Base-by-base conservation (phyloP, 1,140 invertebrate genomes). In the Nephotettix cincticeps region DNA sequence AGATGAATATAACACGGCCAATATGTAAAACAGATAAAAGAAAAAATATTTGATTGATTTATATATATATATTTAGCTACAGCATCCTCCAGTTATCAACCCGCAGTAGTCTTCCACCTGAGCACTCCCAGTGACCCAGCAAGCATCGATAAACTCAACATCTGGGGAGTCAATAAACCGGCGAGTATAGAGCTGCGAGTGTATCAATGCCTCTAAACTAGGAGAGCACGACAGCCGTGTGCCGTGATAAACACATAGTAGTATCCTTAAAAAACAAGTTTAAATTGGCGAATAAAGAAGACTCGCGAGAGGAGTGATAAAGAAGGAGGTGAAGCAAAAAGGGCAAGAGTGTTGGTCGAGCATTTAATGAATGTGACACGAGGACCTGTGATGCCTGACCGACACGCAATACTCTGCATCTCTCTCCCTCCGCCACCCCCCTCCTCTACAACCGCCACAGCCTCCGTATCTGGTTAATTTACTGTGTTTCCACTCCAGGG, bases 301-400 rank as follows among this genome's bases (percentile, higher is more conserved):
- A 28, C 56, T 61, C 25, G 23, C 14, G 28, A 61, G 56, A 61
- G 56, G 23, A 61, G 56, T 61, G 56, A 61, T 61, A 61, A 61
- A 61, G 56, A 21, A 51, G 56, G 56, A 61, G 56, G 56, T 61
- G 56, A 61, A 23, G 56, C 56, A 61, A 61, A 61, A 61, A 61
- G 56, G 56, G 56, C 56, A 61, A 61, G 56, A 61, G 56, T 61
- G 56, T 61, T 61, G 56, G 56, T 61, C 25, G 56, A 61, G 56
- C 56, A 29, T 61, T 61, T 61, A 61, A 61, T 61, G 56, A 61
- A 61, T 61, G 56, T 61, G 56, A 61, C 56, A 61, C 56, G 23
- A 29, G 2, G 14, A 23, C 56, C 56, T 13, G 21, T 61, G 56
- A 61, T 61, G 56, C 25, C 27, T 25, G 56, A 61, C 23, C 21